These are phyloP conservation scores for Colossoma macropomum DNA, from an alignment of 2,113 vertebrate genomes.

Conservation along the genomic window DNA sequence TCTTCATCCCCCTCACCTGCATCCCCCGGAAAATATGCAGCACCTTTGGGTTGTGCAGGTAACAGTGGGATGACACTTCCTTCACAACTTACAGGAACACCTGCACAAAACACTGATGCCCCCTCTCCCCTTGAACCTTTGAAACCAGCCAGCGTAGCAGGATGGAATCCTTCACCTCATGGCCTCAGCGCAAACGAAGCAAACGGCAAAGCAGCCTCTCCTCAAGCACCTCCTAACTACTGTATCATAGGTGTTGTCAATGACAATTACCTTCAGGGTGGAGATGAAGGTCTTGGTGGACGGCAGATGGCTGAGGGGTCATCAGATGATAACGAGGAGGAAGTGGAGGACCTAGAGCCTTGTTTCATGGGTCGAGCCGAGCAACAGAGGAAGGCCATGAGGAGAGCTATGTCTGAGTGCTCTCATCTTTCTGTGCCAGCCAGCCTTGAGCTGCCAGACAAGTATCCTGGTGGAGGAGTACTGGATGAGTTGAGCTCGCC, in stretches of 20 bases:
- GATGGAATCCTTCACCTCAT: slow-evolving; percentile 78
- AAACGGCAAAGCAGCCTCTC: slow-evolving; percentile 63
- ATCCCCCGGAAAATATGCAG: slow-evolving; percentile 67
- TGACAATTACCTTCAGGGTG: slow-evolving; percentile 62
- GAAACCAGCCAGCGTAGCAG: slow-evolving; percentile 70
- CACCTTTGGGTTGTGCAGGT: slow-evolving; percentile 66
- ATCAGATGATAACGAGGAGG: slow-evolving; percentile 69
- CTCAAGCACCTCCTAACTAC: slow-evolving; percentile 74
- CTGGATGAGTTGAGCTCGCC: slow-evolving; percentile 71
- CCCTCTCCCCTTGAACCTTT: slow-evolving; percentile 18
- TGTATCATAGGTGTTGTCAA: slow-evolving; percentile 68
- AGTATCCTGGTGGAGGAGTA: slow-evolving; percentile 81
- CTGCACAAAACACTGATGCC: slow-evolving; percentile 50
- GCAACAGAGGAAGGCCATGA: slow-evolving; percentile 88
- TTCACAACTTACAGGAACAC: slow-evolving; percentile 70
- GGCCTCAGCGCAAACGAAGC: slow-evolving; percentile 39
- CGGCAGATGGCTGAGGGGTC: slow-evolving; percentile 56
- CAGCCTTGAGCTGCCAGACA: slow-evolving; percentile 85
- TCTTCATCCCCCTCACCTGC: slow-evolving; percentile 74
- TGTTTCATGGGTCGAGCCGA: slow-evolving; percentile 76
- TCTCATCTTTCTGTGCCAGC: slow-evolving; percentile 91
- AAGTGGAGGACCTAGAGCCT: slow-evolving; percentile 67
- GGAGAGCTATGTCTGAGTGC: slow-evolving; percentile 93
- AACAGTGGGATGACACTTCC: slow-evolving; percentile 69
- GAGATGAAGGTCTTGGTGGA: slow-evolving; percentile 37